Base-by-base conservation (phyloP, 2,797 vertebrate species). In the Hafferia zeledoni region DNA sequence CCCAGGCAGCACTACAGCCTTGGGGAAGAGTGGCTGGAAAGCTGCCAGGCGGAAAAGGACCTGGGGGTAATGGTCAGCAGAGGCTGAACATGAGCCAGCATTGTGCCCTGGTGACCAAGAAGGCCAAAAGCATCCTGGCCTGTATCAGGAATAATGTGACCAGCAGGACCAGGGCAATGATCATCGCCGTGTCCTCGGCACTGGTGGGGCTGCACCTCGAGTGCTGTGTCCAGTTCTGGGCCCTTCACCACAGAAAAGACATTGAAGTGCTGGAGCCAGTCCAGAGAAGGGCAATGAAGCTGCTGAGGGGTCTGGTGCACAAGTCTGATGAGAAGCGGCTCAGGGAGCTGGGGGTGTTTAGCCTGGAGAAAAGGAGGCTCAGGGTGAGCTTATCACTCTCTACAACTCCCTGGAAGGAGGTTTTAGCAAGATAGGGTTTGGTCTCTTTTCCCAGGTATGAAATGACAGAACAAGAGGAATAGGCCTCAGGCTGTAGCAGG, bases 221-320 rank as follows among this genome's bases (percentile, higher is more conserved):
- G 22, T 44, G 5, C 30, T 46, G 61, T n/a, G 43, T n/a, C 31
- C 41, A 44, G 30, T 63, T 63, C 15, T n/a, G 31, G 41, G 22
- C 31, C 22, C 30, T 5, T 24, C 43, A 17, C 16, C 17, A 24
- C 30, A 46, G 41, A 16, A 64, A 46, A 17, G 37, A 30, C 44
- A 57, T 4, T 23, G 50, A 64, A 20, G 24, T 2, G n/a, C 14
- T 50, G 37, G 4, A 77, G 19, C 1, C 0, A 2, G 31, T 20
- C 35, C 35, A 63, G 35, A n/a, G 49, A 20, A 82, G 22, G 25
- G 27, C 18, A 69, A 2, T 3, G 14, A 24, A 64, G 17, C 14
- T 57, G 43, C 3, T 7, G 10, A 50, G 57, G 43, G 11, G 17
- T 18, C 37, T 56, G n/a, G 19, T 44, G 35, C 16, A 44, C 23